phyloP scores from a whole-genome alignment of 2,797 vertebrate species.

The Xerus rutilus region DNA sequence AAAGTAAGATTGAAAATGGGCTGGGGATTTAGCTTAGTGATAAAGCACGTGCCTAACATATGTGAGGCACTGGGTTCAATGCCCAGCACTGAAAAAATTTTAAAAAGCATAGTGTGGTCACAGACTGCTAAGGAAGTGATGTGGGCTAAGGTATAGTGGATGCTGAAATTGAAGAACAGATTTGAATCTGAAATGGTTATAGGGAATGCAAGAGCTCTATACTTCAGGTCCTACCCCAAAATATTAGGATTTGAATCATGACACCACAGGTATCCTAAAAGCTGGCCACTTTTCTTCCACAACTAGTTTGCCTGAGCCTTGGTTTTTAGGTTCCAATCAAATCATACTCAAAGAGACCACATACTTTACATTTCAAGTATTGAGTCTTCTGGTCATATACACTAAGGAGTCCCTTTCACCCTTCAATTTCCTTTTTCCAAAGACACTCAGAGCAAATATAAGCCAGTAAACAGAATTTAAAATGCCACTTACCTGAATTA shows the following conservation, averaged over 20 bases:
- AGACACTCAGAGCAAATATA: neutral
- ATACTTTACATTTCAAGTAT: neutral
- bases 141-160: neutral
- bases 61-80: neutral
- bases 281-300: neutral
- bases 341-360: neutral
- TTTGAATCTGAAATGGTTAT: neutral
- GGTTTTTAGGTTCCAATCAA: neutral
- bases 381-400: neutral
- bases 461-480: neutral
- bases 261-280: neutral
- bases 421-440: neutral
- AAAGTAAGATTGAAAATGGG: neutral
- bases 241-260: neutral
- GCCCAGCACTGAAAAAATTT: neutral
- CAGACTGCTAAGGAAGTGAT: neutral
- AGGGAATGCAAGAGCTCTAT: neutral
- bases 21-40: neutral
- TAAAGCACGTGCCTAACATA: neutral
- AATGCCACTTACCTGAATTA: neutral
- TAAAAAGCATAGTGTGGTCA: neutral
- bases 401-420: neutral
- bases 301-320: neutral
- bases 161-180: slow-evolving; percentile 19
- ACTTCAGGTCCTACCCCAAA: neutral